These are phyloP conservation scores for Nezara viridula DNA, from an alignment of 2,888 invertebrate genomes.

Conservation along the genomic window DNA sequence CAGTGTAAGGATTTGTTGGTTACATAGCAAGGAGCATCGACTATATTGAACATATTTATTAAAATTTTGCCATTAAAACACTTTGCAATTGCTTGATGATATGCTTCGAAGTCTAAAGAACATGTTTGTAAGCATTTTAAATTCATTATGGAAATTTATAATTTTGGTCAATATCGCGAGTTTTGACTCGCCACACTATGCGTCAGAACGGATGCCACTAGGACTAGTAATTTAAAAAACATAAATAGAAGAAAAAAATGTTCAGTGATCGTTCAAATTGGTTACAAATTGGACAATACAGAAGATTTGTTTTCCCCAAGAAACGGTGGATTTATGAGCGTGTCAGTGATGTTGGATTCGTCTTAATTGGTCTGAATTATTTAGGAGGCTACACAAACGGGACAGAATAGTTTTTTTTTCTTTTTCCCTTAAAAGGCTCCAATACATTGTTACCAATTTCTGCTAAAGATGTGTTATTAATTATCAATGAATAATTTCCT, in stretches of 20 bases:
- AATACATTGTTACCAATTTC: neutral
- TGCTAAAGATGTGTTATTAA: neutral
- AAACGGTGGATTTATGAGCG: conserved; percentile 9
- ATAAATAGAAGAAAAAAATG: neutral
- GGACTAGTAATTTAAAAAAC: neutral
- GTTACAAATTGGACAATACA: conserved; percentile 30
- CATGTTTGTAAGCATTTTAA: no score
- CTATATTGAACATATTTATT: no score
- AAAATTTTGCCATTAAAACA: no score
- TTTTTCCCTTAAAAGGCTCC: neutral
- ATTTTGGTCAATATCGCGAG: no score
- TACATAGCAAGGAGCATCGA: no score
- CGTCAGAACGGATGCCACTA: neutral
- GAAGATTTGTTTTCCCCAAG: neutral
- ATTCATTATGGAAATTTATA: no score
- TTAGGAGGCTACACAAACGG: neutral
- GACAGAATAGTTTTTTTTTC: neutral
- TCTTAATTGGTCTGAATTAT: conserved; percentile 13
- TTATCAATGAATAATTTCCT: neutral
- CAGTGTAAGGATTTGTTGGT: no score
- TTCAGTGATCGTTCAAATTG: neutral
- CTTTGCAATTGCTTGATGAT: no score
- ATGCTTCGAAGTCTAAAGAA: no score
- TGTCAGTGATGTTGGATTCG: conserved; percentile 16
- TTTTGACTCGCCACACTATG: no score